Evolutionary conservation across 1,140 invertebrate species (phyloP).

Genomic region (Halictus rubicundus): DNA sequence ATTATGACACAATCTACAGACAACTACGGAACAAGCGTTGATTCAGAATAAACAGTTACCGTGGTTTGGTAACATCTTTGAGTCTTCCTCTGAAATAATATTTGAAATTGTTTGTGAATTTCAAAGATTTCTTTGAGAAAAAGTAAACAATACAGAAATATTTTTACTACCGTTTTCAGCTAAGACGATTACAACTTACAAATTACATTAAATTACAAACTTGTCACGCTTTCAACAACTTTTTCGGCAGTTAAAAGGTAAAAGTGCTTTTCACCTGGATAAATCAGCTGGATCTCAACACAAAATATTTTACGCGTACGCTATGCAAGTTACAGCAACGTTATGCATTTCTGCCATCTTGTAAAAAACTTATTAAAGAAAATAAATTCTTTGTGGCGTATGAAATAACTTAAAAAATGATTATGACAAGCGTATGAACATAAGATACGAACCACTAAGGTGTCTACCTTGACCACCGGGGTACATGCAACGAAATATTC

Average conservation of each 20-base stretch:
- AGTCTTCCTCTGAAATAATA: constrained; percentile 81
- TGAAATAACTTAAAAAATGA: constrained; percentile 58
- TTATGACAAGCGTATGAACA: constrained; percentile 78
- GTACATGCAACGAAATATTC: constrained; percentile 99
- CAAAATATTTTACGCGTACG: constrained; percentile 12
- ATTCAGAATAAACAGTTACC: constrained; percentile 77
- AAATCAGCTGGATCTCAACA: constrained; percentile 1
- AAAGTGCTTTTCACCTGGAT: no score
- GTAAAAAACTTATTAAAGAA: constrained; percentile 47
- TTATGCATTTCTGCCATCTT: constrained; percentile 49
- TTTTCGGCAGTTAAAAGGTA: not conserved
- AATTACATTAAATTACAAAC: not conserved
- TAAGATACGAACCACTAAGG: constrained; percentile 85
- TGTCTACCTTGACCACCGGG: constrained; percentile 93
- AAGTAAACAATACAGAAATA: not conserved
- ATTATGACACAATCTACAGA: constrained; percentile 53
- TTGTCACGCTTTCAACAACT: not conserved
- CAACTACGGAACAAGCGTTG: constrained; percentile 66
- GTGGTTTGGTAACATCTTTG: constrained; percentile 80
- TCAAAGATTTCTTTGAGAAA: constrained; percentile 30
- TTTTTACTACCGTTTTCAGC: constrained; percentile 11
- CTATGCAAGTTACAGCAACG: constrained; percentile 16
- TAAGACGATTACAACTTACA: not conserved
- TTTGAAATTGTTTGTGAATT: constrained; percentile 71
- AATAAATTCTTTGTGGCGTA: constrained; percentile 24